These are phyloP conservation scores for Contarinia nasturtii DNA, from an alignment of 1,140 invertebrate species.

Conservation along the genomic window DNA sequence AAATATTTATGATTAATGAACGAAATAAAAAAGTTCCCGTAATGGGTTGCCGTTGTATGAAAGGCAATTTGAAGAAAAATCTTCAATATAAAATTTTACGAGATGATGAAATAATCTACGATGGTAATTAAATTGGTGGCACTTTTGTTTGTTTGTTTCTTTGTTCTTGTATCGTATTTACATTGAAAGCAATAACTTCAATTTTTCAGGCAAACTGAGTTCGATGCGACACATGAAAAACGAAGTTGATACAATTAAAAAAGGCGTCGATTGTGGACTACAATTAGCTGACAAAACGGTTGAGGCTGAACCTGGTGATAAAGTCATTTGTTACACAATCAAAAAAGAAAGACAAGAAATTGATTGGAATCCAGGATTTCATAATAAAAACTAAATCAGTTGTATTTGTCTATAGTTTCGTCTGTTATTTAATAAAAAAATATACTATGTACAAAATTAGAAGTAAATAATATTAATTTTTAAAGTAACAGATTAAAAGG, in stretches of 20 bases:
- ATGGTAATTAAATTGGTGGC: too few species aligned
- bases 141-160: not conserved
- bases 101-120: conserved; percentile 46
- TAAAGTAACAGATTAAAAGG: not conserved
- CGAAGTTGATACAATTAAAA: conserved; percentile 69
- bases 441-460: not conserved
- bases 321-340: conserved; percentile 53
- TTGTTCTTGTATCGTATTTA: too few species aligned
- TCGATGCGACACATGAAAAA: conserved; percentile 80
- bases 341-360: conserved; percentile 40
- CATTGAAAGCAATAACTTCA: too few species aligned
- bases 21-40: conserved; percentile 65
- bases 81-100: conserved; percentile 48
- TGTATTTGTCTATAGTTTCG: too few species aligned
- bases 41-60: conserved; percentile 70
- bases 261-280: conserved; percentile 73
- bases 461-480: not conserved
- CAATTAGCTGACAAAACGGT: conserved; percentile 44
- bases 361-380: conserved; percentile 74
- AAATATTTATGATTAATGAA: conserved; percentile 68
- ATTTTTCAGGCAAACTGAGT: conserved; percentile 38
- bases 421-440: not conserved
- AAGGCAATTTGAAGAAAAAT: conserved; percentile 53
- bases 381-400: conserved; percentile 18
- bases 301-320: conserved; percentile 54